Evolutionary conservation across 2,888 invertebrate genomes (phyloP).

Genomic region (Pyrochroa serraticornis): DNA sequence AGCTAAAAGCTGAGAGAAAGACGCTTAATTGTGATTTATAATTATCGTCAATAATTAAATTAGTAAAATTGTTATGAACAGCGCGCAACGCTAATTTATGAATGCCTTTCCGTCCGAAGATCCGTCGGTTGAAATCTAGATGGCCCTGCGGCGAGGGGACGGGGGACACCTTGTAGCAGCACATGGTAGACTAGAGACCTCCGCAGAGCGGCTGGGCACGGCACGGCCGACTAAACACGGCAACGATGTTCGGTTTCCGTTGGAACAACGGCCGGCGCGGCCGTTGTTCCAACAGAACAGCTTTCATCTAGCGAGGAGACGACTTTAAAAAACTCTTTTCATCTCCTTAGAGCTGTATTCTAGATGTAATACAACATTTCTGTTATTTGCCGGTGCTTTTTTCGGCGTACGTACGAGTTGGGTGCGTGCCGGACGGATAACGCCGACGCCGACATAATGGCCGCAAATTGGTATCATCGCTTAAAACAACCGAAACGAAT

Average conservation of each 20-base stretch:
- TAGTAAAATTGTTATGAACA: slow-evolving; percentile 15
- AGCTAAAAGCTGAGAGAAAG: no score
- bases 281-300: slow-evolving; percentile 45
- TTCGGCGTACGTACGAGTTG: no score
- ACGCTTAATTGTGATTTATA: no score
- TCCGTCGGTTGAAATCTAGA: slow-evolving; percentile 18
- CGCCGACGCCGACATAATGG: no score
- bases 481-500: no score
- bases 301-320: slow-evolving; percentile 48
- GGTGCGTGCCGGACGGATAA: no score
- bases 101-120: slow-evolving; percentile 16
- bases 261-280: slow-evolving; percentile 53
- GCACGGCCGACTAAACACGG: slow-evolving; percentile 35
- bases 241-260: slow-evolving; percentile 41
- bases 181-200: slow-evolving; percentile 31
- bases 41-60: slow-evolving; percentile 6
- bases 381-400: slow-evolving; percentile 54
- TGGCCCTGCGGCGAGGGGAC: slow-evolving; percentile 7
- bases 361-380: slow-evolving; percentile 57
- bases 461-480: no score
- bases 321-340: slow-evolving; percentile 56
- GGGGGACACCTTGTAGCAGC: slow-evolving; percentile 26
- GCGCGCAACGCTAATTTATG: slow-evolving; percentile 18
- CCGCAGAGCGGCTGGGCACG: slow-evolving; percentile 30
- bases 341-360: slow-evolving; percentile 48